Evolutionary conservation across 2,113 vertebrate genomes (phyloP), one percentile per base, ranked within the genome.

Genomic region (Clarias batrachus): DNA sequence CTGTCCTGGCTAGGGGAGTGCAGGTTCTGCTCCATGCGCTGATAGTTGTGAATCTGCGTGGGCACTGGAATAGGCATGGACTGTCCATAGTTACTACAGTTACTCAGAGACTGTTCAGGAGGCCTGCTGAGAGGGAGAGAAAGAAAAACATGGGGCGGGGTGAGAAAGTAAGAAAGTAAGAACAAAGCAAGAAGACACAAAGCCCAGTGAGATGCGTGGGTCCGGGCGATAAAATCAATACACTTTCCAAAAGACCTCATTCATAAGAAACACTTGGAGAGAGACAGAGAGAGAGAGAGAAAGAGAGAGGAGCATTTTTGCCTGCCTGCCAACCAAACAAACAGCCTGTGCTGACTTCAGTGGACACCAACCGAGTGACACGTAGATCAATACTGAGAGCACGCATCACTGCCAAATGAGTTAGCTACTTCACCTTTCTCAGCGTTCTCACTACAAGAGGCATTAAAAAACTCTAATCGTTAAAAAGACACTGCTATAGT

Each of bases 51-150:
- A 76, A 99, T 95, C 89, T 99, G 98, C 0, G 96, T 96, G 54
- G 98, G 98, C n/a, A 99, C 98, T 0, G 98, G 98, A 89, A 99
- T 99, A 88, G 98, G 97, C 88, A 96, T 93, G 0, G 98, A 98
- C 84, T 95, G 96, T 16, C 95, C 94, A 0, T 94, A 96, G 93
- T 95, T 97, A 91, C 94, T 90, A 91, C 90, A 90, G 90, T 89
- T 92, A 91, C 96, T 95, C 88, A 93, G 92, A 19, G 93, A 95
- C 89, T 95, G 94, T 76, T 97, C 95, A 11, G 90, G 92, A 0
- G 94, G 93, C 90, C 97, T 96, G 91, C 93, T 95, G 89, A 82
- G 59, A 89, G 70, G 63, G 21, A 82, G 30, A 88, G 87, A 21
- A 71, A 89, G 81, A 90, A 27, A 48, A 48, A 48, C 41, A 48